A percentile compares a stretch with the other conserved stretches of the same genome.
Conservation (phyloP, 23 tunicate species). For the Styela plicata region DNA sequence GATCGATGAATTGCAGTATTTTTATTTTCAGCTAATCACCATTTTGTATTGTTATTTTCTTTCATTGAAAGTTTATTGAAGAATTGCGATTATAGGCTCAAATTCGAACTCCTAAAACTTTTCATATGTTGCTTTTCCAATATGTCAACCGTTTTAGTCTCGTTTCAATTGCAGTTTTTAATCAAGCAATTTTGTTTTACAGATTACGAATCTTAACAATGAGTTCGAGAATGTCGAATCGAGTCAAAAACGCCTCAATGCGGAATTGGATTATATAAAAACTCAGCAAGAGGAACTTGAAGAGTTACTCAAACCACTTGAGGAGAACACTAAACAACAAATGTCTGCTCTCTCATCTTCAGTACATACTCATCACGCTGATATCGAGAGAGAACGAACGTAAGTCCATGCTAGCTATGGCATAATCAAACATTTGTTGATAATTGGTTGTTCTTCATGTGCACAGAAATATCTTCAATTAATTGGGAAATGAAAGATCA, state of each 20-base stretch:
- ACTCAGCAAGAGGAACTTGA: conserved; percentile 87
- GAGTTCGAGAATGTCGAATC: conserved; percentile 63
- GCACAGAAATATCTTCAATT: no score
- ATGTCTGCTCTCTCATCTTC: conserved; percentile 53
- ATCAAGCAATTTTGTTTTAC: background rate
- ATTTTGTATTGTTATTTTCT: background rate
- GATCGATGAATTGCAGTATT: no score
- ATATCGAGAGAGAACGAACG: conserved; percentile 91
- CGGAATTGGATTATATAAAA: conserved; percentile 72
- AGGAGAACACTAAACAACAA: conserved; percentile 62
- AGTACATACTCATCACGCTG: conserved; percentile 94
- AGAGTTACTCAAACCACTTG: conserved; percentile 68
- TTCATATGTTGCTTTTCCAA: no score
- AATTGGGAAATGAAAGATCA: no score
- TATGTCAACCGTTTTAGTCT: no score
- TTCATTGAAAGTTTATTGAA: background rate
- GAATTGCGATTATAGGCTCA: no score
- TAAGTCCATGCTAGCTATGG: conserved; percentile 15
- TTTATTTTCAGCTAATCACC: no score
- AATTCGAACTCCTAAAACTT: no score
- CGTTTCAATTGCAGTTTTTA: no score
- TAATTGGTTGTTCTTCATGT: no score
- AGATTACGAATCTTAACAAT: conserved; percentile 73
- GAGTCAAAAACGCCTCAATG: conserved; percentile 67
- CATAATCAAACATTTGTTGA: no score